phyloP scores from a whole-genome alignment of 2,113 vertebrate species.

The Apteryx mantelli region DNA sequence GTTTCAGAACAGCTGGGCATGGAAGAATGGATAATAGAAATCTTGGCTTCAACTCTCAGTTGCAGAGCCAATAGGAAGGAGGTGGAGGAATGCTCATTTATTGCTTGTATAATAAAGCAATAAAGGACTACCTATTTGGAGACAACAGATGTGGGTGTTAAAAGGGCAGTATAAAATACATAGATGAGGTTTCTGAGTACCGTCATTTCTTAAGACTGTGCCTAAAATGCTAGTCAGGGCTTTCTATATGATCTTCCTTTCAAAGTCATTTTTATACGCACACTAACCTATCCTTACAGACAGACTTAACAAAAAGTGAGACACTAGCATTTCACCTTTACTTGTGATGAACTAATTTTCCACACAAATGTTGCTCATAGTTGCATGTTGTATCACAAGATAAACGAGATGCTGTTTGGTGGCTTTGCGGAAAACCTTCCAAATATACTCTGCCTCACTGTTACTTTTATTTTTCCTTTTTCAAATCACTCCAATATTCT shows the following conservation, averaged over 20 bases:
- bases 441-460: neutral
- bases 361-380: neutral
- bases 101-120: neutral
- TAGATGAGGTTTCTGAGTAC: neutral
- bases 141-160: neutral
- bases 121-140: neutral
- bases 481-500: neutral
- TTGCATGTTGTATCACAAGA: neutral
- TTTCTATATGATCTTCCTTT: neutral
- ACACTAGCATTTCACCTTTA: neutral
- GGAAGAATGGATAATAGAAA: neutral
- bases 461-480: slow-evolving; percentile 5
- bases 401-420: neutral
- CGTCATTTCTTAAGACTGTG: neutral
- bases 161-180: neutral
- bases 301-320: neutral
- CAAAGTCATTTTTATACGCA: neutral
- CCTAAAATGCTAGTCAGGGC: neutral
- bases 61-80: neutral
- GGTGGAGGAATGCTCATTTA: neutral
- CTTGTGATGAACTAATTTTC: neutral
- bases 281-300: neutral
- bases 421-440: neutral
- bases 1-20: neutral
- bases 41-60: neutral